These are phyloP conservation scores for Synodontis membranacea DNA, from an alignment of 2,113 vertebrate genomes.

Conservation along the genomic window DNA sequence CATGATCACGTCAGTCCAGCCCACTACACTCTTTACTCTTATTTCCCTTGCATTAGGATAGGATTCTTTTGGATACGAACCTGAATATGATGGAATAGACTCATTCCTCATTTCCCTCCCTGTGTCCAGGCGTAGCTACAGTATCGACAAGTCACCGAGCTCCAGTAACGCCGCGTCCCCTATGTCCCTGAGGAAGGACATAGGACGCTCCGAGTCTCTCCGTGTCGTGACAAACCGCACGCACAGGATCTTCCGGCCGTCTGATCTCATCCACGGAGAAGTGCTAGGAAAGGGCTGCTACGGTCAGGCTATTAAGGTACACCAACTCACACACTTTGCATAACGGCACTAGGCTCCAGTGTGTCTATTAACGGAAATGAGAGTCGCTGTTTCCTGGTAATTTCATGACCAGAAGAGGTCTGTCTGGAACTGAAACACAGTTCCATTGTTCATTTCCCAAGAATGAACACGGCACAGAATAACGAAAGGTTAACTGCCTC, in stretches of 20 bases:
- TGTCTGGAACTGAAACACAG: not conserved
- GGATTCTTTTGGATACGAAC: not conserved
- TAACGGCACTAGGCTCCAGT: not conserved
- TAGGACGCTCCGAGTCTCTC: constrained; percentile 90
- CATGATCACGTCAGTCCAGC: constrained; percentile 79
- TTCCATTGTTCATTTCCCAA: not conserved
- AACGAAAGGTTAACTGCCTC: not conserved
- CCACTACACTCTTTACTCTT: not conserved
- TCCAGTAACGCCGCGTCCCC: constrained; percentile 81
- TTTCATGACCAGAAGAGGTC: not conserved
- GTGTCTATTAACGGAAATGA: not conserved
- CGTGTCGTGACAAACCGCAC: constrained; percentile 79
- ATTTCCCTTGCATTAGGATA: not conserved
- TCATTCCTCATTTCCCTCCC: not conserved
- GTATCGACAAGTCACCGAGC: constrained; percentile 89
- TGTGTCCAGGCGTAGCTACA: constrained; percentile 84
- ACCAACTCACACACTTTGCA: not conserved
- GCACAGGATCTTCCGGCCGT: constrained; percentile 94
- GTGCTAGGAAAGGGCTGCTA: constrained; percentile 95
- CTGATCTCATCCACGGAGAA: constrained; percentile 95
- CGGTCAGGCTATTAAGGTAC: constrained; percentile 97
- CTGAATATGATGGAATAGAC: not conserved
- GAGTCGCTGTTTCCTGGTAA: not conserved
- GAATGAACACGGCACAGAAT: not conserved
- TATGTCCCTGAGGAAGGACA: constrained; percentile 83